Percentiles rank a stretch among this genome's conserved stretches.
Evolutionary conservation across 2,888 invertebrate genomes (phyloP).

Genomic region (Metopia argyrocephala): DNA sequence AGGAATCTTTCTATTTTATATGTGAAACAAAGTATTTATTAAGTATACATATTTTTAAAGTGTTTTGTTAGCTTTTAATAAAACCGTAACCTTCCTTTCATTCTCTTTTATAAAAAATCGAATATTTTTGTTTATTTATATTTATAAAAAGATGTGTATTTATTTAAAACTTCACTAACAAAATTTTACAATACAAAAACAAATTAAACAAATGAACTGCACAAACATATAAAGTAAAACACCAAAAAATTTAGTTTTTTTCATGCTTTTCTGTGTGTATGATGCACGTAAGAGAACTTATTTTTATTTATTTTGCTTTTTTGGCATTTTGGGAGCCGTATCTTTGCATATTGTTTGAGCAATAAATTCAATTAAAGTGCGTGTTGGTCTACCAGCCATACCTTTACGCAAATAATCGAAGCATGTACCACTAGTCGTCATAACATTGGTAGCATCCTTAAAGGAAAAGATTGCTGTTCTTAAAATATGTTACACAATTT

Average conservation of each 20-base stretch:
- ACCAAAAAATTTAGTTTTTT: constrained; percentile 45
- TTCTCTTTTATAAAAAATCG: constrained; percentile 4
- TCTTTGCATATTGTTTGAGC: constrained; percentile 80
- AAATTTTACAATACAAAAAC: constrained; percentile 24
- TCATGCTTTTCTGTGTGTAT: background rate
- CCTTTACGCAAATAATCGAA: constrained; percentile 82
- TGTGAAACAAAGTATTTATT: constrained; percentile 27
- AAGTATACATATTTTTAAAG: constrained; percentile 40
- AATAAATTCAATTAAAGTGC: constrained; percentile 86
- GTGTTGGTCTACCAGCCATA: constrained; percentile 88
- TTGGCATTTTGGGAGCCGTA: constrained; percentile 72
- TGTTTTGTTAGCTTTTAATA: constrained; percentile 33
- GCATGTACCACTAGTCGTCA: constrained; percentile 83
- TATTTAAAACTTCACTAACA: background rate
- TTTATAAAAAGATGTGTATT: constrained; percentile 15
- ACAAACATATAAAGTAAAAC: constrained; percentile 15
- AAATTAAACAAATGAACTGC: constrained; percentile 7
- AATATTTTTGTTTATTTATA: constrained; percentile 6
- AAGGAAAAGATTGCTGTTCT: too few species aligned
- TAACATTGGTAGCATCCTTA: constrained; percentile 86
- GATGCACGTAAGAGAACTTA: background rate
- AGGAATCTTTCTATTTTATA: constrained; percentile 42
- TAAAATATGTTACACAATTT: background rate
- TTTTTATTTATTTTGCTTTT: constrained; percentile 44
- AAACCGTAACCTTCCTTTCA: constrained; percentile 1